Base-by-base conservation (phyloP, 2,113 vertebrate genomes). In the Odontophorus gujanensis region DNA sequence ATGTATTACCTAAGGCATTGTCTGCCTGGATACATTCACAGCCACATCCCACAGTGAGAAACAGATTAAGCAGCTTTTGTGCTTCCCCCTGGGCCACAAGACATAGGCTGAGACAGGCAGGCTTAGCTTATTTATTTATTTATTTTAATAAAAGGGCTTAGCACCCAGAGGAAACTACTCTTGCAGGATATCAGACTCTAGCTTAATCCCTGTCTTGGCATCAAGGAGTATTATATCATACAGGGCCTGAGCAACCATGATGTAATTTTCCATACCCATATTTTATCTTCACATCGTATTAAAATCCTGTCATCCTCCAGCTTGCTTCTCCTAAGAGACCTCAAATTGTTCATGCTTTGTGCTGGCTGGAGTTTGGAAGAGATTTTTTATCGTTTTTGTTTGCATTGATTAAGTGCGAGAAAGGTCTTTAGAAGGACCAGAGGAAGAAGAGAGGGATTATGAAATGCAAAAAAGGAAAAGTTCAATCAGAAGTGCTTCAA, bases 191-290 rank as follows among this genome's bases (percentile, higher is more conserved):
- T 82, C 94, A 95, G 94, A 30, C 87, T 91, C 20, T 4, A 50
- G 34, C 30, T 82, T 96, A 95, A 96, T 95, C 89, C 95, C 91
- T 77, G 9, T 67, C 85, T 92, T 96, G 96, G 96, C 95, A 95
- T 67, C 75, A 63, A 65, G 30, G 42, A 71, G 42, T 43, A 82
- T 93, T 91, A 66, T 57, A 83, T 96, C 96, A 87, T 80, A 45
- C 81, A 55, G 2, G 0, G 87, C 79, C 38, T 42, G 76, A 62
- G 76, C 68, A 43, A 34, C 71, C 8, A 77, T 96, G 94, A 96
- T 71, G 89, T 93, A n/a, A 96, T 95, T 96, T 96, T 96, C 96
- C 91, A 85, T 34, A 26, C 50, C 93, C 6, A 0, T 85, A 92
- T 91, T 96, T 95, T 93, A 91, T 95, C 89, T 80, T 55, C 76